These are phyloP conservation scores for Urocyon cinereoargenteus DNA, from an alignment of 2,797 vertebrate species.

Conservation along the genomic window DNA sequence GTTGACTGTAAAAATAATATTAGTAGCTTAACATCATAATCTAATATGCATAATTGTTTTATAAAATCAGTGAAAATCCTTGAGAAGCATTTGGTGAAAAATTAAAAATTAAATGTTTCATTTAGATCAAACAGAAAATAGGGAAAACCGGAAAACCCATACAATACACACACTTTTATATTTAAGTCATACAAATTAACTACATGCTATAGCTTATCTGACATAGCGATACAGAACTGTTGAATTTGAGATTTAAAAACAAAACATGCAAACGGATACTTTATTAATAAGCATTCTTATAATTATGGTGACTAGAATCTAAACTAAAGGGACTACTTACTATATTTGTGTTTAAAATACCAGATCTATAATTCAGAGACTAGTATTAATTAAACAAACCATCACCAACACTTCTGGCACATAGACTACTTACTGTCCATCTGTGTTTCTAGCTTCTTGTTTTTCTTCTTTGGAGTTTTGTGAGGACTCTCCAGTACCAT, in stretches of 20 bases:
- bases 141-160: conserved; percentile 44
- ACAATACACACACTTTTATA: background rate
- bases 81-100: background rate
- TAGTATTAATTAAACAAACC: conserved; percentile 37
- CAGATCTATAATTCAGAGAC: conserved; percentile 29
- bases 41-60: background rate
- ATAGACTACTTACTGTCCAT: conserved; percentile 94
- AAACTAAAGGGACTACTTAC: background rate
- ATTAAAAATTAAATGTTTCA: conserved; percentile 7
- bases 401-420: conserved; percentile 14
- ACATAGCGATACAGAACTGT: background rate
- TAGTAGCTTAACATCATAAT: background rate
- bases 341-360: conserved; percentile 59
- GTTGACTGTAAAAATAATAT: background rate
- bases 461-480: conserved; percentile 89
- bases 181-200: conserved; percentile 12
- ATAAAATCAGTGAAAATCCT: background rate
- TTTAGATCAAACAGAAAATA: conserved; percentile 19
- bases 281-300: conserved; percentile 1
- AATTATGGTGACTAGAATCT: background rate
- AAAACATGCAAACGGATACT: background rate
- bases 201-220: background rate
- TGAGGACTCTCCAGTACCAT: conserved; percentile 82
- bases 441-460: conserved; percentile 91
- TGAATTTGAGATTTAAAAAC: background rate